Percentiles rank a stretch among this genome's conserved stretches.
phyloP scores from a whole-genome alignment of 2,113 vertebrate species.

The Isurus oxyrinchus region DNA sequence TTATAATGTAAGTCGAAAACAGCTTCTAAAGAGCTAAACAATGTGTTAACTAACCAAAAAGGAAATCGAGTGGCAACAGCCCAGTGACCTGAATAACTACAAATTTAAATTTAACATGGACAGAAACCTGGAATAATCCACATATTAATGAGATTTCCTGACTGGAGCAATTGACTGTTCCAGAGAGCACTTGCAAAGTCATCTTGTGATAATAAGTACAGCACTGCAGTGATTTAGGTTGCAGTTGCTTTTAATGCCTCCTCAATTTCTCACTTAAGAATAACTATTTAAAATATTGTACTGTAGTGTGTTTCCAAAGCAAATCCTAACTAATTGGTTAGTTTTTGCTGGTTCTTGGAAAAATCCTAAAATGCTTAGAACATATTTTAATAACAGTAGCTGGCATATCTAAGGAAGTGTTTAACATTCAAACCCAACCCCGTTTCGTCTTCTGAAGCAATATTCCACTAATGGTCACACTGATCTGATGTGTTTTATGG shows the following conservation, averaged over 20 bases:
- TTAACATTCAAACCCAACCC: background rate
- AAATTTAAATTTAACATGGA: constrained; percentile 34
- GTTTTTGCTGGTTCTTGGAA: background rate
- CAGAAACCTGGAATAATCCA: constrained; percentile 21
- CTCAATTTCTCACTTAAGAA: background rate
- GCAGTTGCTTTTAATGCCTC: background rate
- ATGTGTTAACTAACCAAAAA: constrained; percentile 28
- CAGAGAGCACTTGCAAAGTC: background rate
- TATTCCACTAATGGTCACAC: background rate
- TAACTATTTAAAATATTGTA: background rate
- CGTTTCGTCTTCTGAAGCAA: background rate
- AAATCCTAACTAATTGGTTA: background rate
- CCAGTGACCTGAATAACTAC: constrained; percentile 27
- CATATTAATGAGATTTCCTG: constrained; percentile 30
- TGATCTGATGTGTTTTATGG: background rate
- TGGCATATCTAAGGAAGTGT: background rate
- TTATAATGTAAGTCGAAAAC: background rate
- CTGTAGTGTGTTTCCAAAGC: background rate
- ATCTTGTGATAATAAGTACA: constrained; percentile 28
- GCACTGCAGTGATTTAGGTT: background rate
- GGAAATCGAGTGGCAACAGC: constrained; percentile 20
- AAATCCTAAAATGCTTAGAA: background rate
- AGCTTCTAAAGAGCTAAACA: background rate
- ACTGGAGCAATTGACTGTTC: constrained; percentile 16
- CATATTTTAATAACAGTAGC: background rate